A percentile compares a stretch with the other conserved stretches of the same genome.
phyloP scores from a whole-genome alignment of 2,888 invertebrate species.

The Drosophila parthenogenetica region DNA sequence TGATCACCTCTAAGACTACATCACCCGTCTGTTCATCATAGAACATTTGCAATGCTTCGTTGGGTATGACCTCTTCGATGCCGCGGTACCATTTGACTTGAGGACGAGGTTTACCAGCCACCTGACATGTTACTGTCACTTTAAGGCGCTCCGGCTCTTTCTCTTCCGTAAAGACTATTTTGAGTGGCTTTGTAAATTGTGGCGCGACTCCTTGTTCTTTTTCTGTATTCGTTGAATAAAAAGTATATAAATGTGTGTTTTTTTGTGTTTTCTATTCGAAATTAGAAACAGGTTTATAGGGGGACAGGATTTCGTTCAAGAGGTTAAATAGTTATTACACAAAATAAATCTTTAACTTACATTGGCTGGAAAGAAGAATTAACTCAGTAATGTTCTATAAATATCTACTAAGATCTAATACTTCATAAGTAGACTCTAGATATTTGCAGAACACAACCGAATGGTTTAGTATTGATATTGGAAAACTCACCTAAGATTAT shows the following conservation, averaged over 20 bases:
- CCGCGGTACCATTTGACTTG: conserved; percentile 90
- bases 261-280: conserved; percentile 27
- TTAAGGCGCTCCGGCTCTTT: conserved; percentile 86
- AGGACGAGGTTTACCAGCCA: conserved; percentile 89
- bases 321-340: conserved; percentile 31
- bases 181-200: conserved; percentile 88
- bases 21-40: conserved; percentile 88
- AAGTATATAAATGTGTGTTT: conserved; percentile 46
- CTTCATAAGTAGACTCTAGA: neutral
- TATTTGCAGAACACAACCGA: neutral
- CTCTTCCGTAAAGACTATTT: conserved; percentile 87
- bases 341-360: conserved; percentile 38
- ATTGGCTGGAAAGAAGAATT: neutral
- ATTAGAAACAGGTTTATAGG: conserved; percentile 35
- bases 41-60: conserved; percentile 86
- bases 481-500: conserved; percentile 88
- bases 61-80: conserved; percentile 87
- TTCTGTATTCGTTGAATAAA: conserved; percentile 86
- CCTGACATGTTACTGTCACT: conserved; percentile 88
- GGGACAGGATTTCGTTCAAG: conserved; percentile 24
- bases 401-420: neutral
- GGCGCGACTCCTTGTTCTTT: conserved; percentile 90
- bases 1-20: conserved; percentile 88
- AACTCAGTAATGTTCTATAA: neutral
- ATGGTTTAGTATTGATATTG: neutral